Evolutionary conservation across 1,140 invertebrate genomes (phyloP).

Genomic region (Papilio machaon): DNA sequence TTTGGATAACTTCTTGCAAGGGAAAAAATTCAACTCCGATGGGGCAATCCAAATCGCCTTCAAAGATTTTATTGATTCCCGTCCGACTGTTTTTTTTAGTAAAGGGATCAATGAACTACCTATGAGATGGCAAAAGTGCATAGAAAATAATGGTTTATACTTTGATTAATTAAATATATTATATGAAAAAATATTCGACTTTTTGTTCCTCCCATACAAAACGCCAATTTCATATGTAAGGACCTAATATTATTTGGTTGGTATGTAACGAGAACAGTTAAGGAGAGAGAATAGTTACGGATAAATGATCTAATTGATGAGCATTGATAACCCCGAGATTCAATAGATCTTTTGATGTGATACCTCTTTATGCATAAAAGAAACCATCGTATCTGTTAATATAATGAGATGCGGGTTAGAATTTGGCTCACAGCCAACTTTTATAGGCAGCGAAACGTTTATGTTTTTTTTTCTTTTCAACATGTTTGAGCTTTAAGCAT

Average conservation of each 20-base stretch:
- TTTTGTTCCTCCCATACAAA: too few species aligned
- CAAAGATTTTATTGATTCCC: too few species aligned
- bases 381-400: constrained; percentile 21
- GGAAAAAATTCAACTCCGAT: too few species aligned
- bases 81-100: too few species aligned
- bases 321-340: neutral
- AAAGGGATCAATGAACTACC: too few species aligned
- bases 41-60: too few species aligned
- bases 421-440: constrained; percentile 14
- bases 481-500: constrained; percentile 8
- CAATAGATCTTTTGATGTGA: constrained; percentile 11
- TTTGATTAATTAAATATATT: too few species aligned
- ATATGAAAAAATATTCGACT: too few species aligned
- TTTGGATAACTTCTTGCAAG: too few species aligned
- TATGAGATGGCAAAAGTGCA: too few species aligned
- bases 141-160: too few species aligned
- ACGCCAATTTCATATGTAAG: too few species aligned
- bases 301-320: neutral
- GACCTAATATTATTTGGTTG: neutral
- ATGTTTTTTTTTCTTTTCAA: constrained; percentile 19
- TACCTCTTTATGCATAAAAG: constrained; percentile 15
- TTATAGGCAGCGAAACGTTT: constrained; percentile 22
- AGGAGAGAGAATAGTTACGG: neutral
- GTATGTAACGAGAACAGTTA: neutral
- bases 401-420: constrained; percentile 24